Evolutionary conservation across 2,113 vertebrate species (phyloP), one percentile per base, ranked within the genome.

Genomic region (Calidris pugnax): DNA sequence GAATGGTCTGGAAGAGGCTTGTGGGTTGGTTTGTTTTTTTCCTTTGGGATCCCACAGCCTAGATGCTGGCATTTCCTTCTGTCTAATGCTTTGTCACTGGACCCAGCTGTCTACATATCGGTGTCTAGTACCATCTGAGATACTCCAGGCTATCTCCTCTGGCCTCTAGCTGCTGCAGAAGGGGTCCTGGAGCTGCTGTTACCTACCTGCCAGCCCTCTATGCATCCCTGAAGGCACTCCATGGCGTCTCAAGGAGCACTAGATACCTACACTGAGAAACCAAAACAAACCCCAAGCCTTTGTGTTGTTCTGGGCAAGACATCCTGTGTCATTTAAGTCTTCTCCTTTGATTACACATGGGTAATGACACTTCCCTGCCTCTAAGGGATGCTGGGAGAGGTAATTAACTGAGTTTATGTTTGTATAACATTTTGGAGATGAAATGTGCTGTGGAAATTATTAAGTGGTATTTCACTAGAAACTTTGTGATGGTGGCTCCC

Each of bases 291-390:
- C 28, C 41, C 6, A 20, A 53, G 68, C 63, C 47, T 55, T 69
- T 78, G 11, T 53, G 10, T 53, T 62, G 74, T 56, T 33, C 45
- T 9, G 66, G 15, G 33, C 32, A 16, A 18, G 24, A 23, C 15
- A 2, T 3, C 0, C 1, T 3, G 48, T 48, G 76, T 4, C 45
- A 24, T 4, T 15, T 9, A 10, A 73, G 6, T 9, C 67, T 39
- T 50, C 12, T 24, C 48, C 14, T 28, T 77, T 28, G 55, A 26
- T 35, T 39, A 12, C 76, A 14, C 1, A 2, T 19, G 62, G n/a
- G 32, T 43, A 39, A 18, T 3, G 48, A 45, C 39, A 12, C 27
- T 43, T 39, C 37, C 50, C 27, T 16, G 8, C 68, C 48, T 43
- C 24, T 14, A 4, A 41, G 63, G 67, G 55, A 23, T 53, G 59